Base-by-base conservation (phyloP, 2,888 invertebrate genomes). In the Eueremaeus valkanovi region DNA sequence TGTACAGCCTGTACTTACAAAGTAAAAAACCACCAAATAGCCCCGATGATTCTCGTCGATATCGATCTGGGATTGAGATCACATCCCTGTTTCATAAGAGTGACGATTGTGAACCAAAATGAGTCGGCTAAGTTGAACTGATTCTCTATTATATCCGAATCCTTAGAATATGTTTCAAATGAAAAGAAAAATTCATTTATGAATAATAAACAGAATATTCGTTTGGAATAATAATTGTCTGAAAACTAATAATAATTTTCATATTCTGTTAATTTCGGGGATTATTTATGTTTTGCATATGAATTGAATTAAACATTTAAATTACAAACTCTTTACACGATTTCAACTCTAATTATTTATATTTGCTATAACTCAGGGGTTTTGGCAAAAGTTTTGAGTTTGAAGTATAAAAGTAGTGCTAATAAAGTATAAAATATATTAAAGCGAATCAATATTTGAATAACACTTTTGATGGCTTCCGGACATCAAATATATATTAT, bases 21-120 rank as follows among this genome's bases (percentile, higher is more conserved):
- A 0, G 97, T 98, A 85, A 99, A 99, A 86, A 99, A 98, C 96
- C 98, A 99, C 98, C 98, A 99, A 81, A 94, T 93, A 0, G 92
- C 95, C 13, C 96, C 95, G 8, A 98, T 95, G 79, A 98, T 93
- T 74, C 98, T 87, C 0, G 98, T 98, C 2, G 87, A 86, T 6
- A 86, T 84, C 0, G 87, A 86, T 78, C 90, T 95, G 80, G 96
- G 96, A 85, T 94, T 93, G 79, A 93, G 86, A 78, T 92, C 93
- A 77, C 92, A 92, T 78, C 93, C 95, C 84, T 95, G 95, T 82
- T 95, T 91, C 87, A 98, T 89, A 81, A 97, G 89, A 8, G 86
- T 86, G n/a, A 87, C 87, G 36, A 87, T 85, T 49, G 86, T 86
- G 81, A 87, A 87, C 87, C 87, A 87, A 79, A 87, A 86, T 85